These are phyloP conservation scores for Pycnomerus fuliginosus DNA, from an alignment of 2,888 invertebrate genomes.

Conservation along the genomic window DNA sequence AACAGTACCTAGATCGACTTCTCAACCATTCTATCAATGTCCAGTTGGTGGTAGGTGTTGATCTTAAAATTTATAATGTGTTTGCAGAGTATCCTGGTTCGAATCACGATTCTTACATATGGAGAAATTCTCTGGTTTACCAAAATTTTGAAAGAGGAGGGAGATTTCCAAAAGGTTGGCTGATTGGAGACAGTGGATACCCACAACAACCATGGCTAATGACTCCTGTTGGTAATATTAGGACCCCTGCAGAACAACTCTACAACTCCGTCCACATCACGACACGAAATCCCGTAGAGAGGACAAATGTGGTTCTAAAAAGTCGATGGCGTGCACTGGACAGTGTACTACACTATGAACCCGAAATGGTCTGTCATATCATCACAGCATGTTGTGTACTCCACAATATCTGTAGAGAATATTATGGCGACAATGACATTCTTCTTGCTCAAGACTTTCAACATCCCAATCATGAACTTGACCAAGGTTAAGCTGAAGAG, in stretches of 20 bases:
- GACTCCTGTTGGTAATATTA: constrained; percentile 9
- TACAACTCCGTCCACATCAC: constrained; percentile 15
- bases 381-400: too few species aligned
- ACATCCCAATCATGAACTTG: too few species aligned
- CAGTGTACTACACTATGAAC: too few species aligned
- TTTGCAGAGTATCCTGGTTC: too few species aligned
- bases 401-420: too few species aligned
- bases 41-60: constrained; percentile 6
- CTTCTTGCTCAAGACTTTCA: too few species aligned
- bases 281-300: constrained; percentile 11
- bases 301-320: constrained; percentile 10
- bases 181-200: constrained; percentile 14
- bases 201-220: constrained; percentile 17
- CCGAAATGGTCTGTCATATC: too few species aligned
- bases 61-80: too few species aligned
- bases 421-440: too few species aligned
- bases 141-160: constrained; percentile 3
- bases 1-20: constrained; percentile 12
- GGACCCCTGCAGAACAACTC: constrained; percentile 10
- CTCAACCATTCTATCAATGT: constrained; percentile 16
- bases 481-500: too few species aligned
- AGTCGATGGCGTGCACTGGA: too few species aligned
- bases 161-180: constrained; percentile 7
- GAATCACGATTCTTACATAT: constrained; percentile 18
- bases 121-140: constrained; percentile 15